Evolutionary conservation across 2,797 vertebrate genomes (phyloP).

Genomic region (Diceros bicornis): DNA sequence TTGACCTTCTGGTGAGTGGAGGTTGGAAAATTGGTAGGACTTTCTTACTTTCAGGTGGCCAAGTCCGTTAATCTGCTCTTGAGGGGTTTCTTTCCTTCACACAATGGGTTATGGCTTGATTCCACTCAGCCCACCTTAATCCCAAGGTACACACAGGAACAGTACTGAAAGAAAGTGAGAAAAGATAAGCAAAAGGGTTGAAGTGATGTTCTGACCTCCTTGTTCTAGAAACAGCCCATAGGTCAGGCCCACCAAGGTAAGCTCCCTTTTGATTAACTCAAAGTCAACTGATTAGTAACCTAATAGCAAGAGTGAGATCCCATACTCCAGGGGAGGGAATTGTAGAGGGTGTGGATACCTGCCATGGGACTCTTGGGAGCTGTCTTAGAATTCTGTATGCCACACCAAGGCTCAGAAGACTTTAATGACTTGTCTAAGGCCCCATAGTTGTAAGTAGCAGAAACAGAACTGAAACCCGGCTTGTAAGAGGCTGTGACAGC

Average conservation of each 20-base stretch:
- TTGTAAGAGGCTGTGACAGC: background rate
- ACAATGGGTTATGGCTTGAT: background rate
- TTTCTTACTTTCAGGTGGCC: background rate
- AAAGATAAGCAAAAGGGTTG: background rate
- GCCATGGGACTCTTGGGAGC: background rate
- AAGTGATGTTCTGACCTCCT: background rate
- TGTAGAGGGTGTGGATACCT: background rate
- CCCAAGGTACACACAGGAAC: background rate
- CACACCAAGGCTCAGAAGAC: background rate
- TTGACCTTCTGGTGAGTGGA: background rate
- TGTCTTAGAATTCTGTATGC: background rate
- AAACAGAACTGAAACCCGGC: background rate
- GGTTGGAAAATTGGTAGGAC: background rate
- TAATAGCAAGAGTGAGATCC: background rate
- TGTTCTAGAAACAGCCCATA: background rate
- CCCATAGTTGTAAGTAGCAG: background rate
- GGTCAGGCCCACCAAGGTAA: background rate
- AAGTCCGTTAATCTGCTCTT: background rate
- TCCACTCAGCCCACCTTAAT: background rate
- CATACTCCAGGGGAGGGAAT: background rate
- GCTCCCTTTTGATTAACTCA: background rate
- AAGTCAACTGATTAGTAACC: background rate
- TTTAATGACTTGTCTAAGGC: background rate
- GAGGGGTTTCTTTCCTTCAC: background rate
- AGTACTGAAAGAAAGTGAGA: background rate